Conservation (phyloP, 1,140 invertebrate genomes). For the Calephelis virginiensis region DNA sequence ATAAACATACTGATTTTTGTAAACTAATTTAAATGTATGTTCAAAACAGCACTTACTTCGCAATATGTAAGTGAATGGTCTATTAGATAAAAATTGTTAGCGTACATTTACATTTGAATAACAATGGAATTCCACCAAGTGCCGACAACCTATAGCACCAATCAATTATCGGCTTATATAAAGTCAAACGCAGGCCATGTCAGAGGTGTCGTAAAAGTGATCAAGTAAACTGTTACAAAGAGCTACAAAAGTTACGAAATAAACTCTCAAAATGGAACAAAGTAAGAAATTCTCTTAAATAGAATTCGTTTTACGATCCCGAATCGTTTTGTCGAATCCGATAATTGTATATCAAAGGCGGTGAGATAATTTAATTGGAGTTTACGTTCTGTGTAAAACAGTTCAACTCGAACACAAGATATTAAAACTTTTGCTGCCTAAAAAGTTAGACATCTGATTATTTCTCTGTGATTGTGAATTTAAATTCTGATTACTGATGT, state of each 20-base stretch:
- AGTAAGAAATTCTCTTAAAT: constrained; percentile 15
- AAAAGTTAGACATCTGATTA: background rate
- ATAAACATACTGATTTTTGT: too few relatives aligned
- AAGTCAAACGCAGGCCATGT: background rate
- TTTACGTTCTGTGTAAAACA: constrained; percentile 13
- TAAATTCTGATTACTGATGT: background rate
- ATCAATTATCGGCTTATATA: too few relatives aligned
- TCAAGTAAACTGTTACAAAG: constrained; percentile 6
- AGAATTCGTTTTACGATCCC: constrained; percentile 15
- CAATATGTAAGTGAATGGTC: too few relatives aligned
- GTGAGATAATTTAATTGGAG: constrained; percentile 16
- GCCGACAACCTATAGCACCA: too few relatives aligned
- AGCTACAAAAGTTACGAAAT: constrained; percentile 10
- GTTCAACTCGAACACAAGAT: background rate
- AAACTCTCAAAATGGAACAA: constrained; percentile 15
- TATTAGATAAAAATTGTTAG: too few relatives aligned
- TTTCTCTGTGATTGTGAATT: background rate
- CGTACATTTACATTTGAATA: background rate
- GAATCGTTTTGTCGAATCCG: constrained; percentile 15
- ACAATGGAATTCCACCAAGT: background rate
- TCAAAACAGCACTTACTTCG: too few relatives aligned
- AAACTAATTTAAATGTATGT: too few relatives aligned
- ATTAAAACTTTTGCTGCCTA: constrained; percentile 4
- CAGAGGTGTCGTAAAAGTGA: constrained; percentile 3
- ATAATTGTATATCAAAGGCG: constrained; percentile 14